phyloP scores from a whole-genome alignment of 2,888 invertebrate species.

The Muschampia plurimacula region DNA sequence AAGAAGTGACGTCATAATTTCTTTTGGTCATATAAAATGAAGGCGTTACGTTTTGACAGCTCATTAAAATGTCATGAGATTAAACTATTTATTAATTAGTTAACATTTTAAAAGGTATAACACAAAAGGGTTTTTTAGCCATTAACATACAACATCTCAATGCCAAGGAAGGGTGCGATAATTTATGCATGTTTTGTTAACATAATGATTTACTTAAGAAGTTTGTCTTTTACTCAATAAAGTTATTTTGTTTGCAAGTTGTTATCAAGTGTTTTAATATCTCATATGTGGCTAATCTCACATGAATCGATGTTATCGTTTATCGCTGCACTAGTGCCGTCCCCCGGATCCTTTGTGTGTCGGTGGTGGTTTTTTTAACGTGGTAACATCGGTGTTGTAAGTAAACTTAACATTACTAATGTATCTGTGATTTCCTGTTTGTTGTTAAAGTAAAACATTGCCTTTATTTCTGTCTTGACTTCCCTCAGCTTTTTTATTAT shows the following conservation, averaged over 20 bases:
- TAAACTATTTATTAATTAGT: too few species aligned
- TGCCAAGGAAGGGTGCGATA: too few species aligned
- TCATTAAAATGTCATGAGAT: too few species aligned
- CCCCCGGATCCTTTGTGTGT: slow-evolving; percentile 62
- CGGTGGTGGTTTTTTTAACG: slow-evolving; percentile 74
- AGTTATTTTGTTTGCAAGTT: background rate
- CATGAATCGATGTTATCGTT: slow-evolving; percentile 18
- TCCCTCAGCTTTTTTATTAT: slow-evolving; percentile 39
- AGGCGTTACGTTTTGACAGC: too few species aligned
- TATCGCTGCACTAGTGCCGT: slow-evolving; percentile 57
- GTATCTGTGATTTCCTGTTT: slow-evolving; percentile 45
- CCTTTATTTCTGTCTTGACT: slow-evolving; percentile 50
- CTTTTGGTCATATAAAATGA: too few species aligned
- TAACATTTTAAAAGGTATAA: too few species aligned
- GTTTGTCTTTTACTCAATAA: too few species aligned
- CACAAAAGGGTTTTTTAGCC: too few species aligned
- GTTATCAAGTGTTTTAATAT: slow-evolving; percentile 6
- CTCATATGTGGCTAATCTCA: slow-evolving; percentile 58
- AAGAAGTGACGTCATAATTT: too few species aligned
- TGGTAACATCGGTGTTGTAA: slow-evolving; percentile 78
- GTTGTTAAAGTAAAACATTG: slow-evolving; percentile 40
- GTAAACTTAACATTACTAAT: slow-evolving; percentile 80
- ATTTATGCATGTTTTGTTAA: too few species aligned
- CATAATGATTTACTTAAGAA: too few species aligned
- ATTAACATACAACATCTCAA: too few species aligned